Percentiles rank a stretch among this genome's conserved stretches.
phyloP scores from a whole-genome alignment of 1,140 invertebrate species.

The Apocrypta bakeri region DNA sequence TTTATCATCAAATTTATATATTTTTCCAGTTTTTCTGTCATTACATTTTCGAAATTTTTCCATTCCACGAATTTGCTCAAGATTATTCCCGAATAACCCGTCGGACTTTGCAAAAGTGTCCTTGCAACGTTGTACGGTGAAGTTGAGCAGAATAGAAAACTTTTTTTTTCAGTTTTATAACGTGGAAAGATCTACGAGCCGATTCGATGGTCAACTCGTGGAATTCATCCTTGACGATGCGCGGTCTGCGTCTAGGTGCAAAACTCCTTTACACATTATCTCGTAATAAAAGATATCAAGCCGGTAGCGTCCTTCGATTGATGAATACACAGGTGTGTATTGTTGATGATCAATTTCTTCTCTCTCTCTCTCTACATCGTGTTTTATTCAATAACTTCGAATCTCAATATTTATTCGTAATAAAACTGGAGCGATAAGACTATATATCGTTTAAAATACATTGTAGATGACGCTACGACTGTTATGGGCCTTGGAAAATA shows the following conservation, averaged over 20 bases:
- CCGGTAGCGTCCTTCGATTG: conserved; percentile 85
- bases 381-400: no score
- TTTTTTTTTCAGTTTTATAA: conserved; percentile 83
- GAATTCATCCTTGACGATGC: conserved; percentile 89
- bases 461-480: conserved; percentile 85
- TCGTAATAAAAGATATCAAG: conserved; percentile 85
- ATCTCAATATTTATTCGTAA: no score
- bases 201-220: conserved; percentile 86
- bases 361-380: neutral
- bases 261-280: conserved; percentile 84
- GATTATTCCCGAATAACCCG: no score
- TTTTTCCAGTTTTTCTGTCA: no score
- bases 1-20: no score
- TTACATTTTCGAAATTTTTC: no score
- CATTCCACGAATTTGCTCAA: no score
- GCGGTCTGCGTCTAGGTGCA: conserved; percentile 79
- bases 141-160: neutral
- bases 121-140: no score
- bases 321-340: conserved; percentile 84
- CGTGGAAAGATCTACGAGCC: conserved; percentile 95
- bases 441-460: no score
- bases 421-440: neutral
- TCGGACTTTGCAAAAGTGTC: no score
- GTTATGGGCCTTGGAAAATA: conserved; percentile 85
- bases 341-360: neutral